phyloP scores from a whole-genome alignment of 2,797 vertebrate species.

The Coilia nasus region DNA sequence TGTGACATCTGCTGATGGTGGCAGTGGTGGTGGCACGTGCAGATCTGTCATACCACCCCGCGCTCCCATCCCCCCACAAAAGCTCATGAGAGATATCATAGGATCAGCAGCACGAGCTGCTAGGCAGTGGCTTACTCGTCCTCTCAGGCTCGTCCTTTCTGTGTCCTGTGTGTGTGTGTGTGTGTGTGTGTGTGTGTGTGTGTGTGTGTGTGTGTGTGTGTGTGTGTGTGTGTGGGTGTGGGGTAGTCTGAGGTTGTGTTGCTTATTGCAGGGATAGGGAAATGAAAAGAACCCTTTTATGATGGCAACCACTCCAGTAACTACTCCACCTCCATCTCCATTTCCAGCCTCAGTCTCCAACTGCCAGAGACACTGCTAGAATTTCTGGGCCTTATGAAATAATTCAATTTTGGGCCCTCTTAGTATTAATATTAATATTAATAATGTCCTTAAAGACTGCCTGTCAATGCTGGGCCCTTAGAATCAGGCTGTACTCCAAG shows the following conservation, averaged over 20 bases:
- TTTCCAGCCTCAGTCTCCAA: no score
- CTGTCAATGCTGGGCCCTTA: no score
- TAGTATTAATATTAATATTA: no score
- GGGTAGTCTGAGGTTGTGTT: background rate
- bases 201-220: conserved; percentile 4
- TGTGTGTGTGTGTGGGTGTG: background rate
- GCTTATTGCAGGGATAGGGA: background rate
- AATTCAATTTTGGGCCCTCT: no score
- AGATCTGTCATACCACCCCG: background rate
- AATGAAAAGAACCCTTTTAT: conserved; percentile 12
- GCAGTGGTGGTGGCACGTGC: conserved; percentile 24
- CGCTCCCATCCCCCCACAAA: background rate
- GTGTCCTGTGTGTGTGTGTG: background rate
- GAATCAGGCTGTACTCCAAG: no score
- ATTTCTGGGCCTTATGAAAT: no score
- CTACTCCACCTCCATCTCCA: no score
- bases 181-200: conserved; percentile 22
- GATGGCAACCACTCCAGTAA: background rate
- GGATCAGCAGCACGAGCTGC: conserved; percentile 26
- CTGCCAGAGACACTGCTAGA: no score
- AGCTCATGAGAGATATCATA: conserved; percentile 26
- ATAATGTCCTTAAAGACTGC: no score
- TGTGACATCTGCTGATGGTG: conserved; percentile 23
- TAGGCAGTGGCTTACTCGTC: conserved; percentile 22
- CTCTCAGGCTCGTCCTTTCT: background rate